Percentiles rank a stretch among this genome's conserved stretches.
Evolutionary conservation across 2,113 vertebrate species (phyloP).

Genomic region (Paratilapia polleni): DNA sequence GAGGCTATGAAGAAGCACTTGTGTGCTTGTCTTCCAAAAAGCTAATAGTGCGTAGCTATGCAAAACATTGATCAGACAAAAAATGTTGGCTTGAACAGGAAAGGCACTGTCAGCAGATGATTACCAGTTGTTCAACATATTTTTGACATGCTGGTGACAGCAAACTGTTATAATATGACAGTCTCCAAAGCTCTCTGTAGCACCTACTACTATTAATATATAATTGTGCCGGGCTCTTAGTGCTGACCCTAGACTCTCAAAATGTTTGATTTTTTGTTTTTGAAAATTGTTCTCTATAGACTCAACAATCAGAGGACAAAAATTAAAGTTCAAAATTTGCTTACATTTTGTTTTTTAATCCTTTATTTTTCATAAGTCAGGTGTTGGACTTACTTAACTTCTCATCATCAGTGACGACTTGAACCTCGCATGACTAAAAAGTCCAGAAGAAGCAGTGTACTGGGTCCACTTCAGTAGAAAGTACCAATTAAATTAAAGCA

Average conservation of each 20-base stretch:
- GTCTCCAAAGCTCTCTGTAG: not conserved
- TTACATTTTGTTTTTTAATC: not conserved
- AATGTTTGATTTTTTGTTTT: not conserved
- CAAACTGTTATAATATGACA: not conserved
- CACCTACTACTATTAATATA: not conserved
- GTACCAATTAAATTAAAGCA: not conserved
- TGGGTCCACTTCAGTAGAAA: not conserved
- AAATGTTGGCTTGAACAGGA: accelerated
- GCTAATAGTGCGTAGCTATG: accelerated
- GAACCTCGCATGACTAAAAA: not conserved
- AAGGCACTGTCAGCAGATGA: too few relatives aligned
- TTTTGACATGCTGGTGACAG: too few relatives aligned
- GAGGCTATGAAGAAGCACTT: not conserved
- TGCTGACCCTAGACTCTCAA: not conserved
- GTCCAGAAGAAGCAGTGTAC: not conserved
- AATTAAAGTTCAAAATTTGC: accelerated
- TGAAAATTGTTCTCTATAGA: not conserved
- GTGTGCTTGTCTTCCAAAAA: not conserved
- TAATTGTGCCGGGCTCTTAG: accelerated
- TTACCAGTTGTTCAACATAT: not conserved
- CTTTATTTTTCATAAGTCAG: not conserved
- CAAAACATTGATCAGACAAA: not conserved
- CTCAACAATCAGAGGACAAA: accelerated
- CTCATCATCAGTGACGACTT: not conserved
- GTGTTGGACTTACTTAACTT: not conserved